Evolutionary conservation across 2,113 vertebrate genomes (phyloP), one percentile per base, ranked within the genome.

Genomic region (Coptodon bakossiorum): DNA sequence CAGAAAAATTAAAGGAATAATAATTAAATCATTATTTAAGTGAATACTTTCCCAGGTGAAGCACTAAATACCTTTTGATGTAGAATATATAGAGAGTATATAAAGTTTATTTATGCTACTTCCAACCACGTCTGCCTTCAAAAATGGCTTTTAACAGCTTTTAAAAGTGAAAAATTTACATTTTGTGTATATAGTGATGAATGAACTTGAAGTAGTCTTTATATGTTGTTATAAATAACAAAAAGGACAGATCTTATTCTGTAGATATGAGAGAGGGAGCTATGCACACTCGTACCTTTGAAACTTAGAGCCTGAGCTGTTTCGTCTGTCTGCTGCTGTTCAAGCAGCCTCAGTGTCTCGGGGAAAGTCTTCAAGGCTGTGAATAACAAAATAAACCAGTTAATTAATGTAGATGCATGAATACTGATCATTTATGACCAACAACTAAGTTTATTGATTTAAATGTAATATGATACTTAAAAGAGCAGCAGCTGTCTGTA

Each of bases 141-240:
- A 68, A 68, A 40, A 40, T 40, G n/a, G n/a, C 63, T 22, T 66
- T 66, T 38, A 38, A 34, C 10, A 40, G 19, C 36, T 14, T 52
- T 13, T 40, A 5, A 22, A 68, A 3, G 34, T 3, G 34, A 40
- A 3, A 0, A 8, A 1, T 68, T 3, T 40, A 0, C 4, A 40
- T 38, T 22, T 63, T 19, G 16, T 36, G 29, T 0, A 34, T 19
- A 34, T 34, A 10, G 9, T 34, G 3, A 34, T 19, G 16, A 19
- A 34, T 63, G 34, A 63, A 63, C 59, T 63, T 63, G 16, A 73
- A 10, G 68, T 17, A 17, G 0, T 73, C 19, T 78, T 43, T 71
- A 43, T 6, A 43, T 61, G 17, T 82, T 31, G 17, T 19, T 66
- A 50, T 14, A 14, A 63, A 5, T 63, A 7, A 22, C 22, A 31